phyloP scores from a whole-genome alignment of 1,140 invertebrate genomes.

The Drosophila saltans region DNA sequence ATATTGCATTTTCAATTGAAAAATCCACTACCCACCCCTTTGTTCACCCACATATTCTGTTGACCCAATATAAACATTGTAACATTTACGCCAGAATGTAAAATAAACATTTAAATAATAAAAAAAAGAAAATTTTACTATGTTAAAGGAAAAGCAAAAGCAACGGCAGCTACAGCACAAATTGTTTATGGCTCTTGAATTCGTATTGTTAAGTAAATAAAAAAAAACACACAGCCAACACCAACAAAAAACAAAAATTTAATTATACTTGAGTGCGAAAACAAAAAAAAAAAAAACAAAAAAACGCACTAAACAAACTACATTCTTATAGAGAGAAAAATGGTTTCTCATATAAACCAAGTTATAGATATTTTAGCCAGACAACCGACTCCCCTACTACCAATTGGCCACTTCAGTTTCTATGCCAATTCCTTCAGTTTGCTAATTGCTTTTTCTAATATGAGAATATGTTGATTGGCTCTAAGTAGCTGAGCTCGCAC shows the following conservation, averaged over 20 bases:
- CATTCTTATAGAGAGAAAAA: constrained; percentile 5
- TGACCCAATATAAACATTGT: constrained; percentile 70
- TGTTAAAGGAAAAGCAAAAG: constrained; percentile 12
- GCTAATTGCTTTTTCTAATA: constrained; percentile 55
- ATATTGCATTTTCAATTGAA: constrained; percentile 4
- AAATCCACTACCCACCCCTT: not conserved
- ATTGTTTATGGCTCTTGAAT: constrained; percentile 57
- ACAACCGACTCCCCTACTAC: not conserved
- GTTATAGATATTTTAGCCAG: not conserved
- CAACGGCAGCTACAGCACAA: constrained; percentile 8
- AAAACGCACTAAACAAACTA: constrained; percentile 13
- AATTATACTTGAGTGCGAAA: constrained; percentile 61
- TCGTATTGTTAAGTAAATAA: constrained; percentile 65
- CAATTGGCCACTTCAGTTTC: constrained; percentile 24
- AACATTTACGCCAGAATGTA: constrained; percentile 50
- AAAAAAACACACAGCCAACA: constrained; percentile 30
- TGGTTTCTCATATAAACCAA: not conserved
- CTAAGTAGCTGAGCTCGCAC: not conserved
- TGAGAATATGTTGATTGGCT: constrained; percentile 27
- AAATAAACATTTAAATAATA: constrained; percentile 56
- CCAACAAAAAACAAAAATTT: constrained; percentile 40
- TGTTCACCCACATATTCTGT: constrained; percentile 28
- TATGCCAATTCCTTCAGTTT: constrained; percentile 28
- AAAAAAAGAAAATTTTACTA: constrained; percentile 30
- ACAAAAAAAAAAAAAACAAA: constrained; percentile 10